Base-by-base conservation (phyloP, 2,888 invertebrate genomes). In the Trilocha varians region DNA sequence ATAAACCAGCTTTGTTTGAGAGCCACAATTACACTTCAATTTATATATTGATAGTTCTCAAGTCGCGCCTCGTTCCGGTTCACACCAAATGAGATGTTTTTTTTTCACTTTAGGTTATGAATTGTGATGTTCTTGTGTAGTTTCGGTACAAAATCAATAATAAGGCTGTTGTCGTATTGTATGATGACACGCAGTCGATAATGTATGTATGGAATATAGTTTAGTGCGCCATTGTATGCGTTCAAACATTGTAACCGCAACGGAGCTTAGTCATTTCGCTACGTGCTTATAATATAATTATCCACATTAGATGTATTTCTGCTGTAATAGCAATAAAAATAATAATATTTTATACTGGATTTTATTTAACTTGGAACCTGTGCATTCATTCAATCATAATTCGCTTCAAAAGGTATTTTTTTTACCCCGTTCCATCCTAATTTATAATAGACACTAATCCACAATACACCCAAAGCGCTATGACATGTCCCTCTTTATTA, bases 311-410 rank as follows among this genome's bases (percentile, higher is more conserved):
- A 59, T 60, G 62, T 70, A 70, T 59, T 63, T 52, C 70, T 67
- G 66, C 68, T 72, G 60, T 56, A 57, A 65, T 61, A 65, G 56
- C 72, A 78, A 77, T 78, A 67, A 78, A 75, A 69, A 59, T 54
- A 38, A 37, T 34, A 38, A 9, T 6, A 25, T 25, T 25, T 25
- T 2, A 25, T 25, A 25, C 25, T 40, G 88, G 88, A 0, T 87
- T 80, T 57, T 91, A 73, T 46, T 93, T 90, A 55, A 94, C 94
- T n/a, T n/a, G n/a, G n/a, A n/a, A n/a, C n/a, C n/a, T n/a, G n/a
- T n/a, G n/a, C n/a, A n/a, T n/a, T n/a, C n/a, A n/a, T n/a, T n/a
- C n/a, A n/a, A n/a, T n/a, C n/a, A n/a, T n/a, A n/a, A n/a, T n/a
- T n/a, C n/a, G n/a, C n/a, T n/a, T n/a, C n/a, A n/a, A n/a, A n/a